Conservation (phyloP, 2,888 invertebrate species). For the Alloplasta piceator region DNA sequence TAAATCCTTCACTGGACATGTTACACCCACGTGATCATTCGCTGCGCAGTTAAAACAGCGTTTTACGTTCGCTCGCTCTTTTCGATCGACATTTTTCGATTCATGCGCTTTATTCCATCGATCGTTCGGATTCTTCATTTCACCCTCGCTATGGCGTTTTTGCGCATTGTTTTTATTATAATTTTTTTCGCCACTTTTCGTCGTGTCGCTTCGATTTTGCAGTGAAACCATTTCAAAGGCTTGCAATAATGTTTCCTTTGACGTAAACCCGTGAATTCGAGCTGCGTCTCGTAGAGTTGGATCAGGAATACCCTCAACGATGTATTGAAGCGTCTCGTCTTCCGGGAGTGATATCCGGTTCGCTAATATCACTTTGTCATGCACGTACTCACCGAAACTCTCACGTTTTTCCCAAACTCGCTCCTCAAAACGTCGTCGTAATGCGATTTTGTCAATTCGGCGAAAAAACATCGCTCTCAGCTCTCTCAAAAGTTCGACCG, state of each 20-base stretch:
- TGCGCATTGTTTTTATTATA: background rate
- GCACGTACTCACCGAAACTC: constrained; percentile 48
- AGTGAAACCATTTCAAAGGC: constrained; percentile 11
- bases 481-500: background rate
- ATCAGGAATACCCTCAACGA: constrained; percentile 64
- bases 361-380: constrained; percentile 50
- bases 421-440: constrained; percentile 52
- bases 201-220: background rate
- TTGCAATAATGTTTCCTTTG: constrained; percentile 46
- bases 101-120: background rate
- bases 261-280: constrained; percentile 56
- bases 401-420: constrained; percentile 48
- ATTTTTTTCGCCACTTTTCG: constrained; percentile 1
- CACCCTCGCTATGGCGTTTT: background rate
- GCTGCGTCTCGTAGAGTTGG: constrained; percentile 51
- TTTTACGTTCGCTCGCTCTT: background rate
- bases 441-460: constrained; percentile 25
- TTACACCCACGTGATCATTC: constrained; percentile 13
- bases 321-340: constrained; percentile 56
- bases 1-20: constrained; percentile 29
- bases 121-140: background rate
- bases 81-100: constrained; percentile 4
- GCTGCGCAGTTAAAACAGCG: constrained; percentile 35
- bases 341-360: constrained; percentile 60
- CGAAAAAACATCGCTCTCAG: constrained; percentile 48